Base-by-base conservation (phyloP, 1,140 invertebrate species). In the Sinonovacula constricta region DNA sequence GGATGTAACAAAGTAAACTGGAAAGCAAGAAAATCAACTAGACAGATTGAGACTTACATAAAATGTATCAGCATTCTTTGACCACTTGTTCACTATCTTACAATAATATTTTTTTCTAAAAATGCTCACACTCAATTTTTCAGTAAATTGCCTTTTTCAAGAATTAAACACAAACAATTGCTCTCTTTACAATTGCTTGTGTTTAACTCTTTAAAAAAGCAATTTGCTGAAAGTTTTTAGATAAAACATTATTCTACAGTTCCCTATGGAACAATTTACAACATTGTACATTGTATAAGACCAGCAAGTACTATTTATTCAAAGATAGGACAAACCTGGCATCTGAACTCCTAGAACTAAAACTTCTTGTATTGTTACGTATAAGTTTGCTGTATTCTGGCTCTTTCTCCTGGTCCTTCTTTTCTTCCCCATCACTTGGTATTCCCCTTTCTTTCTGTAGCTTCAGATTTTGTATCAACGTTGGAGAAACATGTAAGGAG, bases 381-480 rank as follows among this genome's bases (percentile, higher is more conserved):
- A n/a, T 33, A 30, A 36, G n/a, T 33, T 18, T 63, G 60, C 10
- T n/a, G 26, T 63, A 18, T 30, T 34, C n/a, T 18, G n/a, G 2
- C 33, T 34, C 14, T 4, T n/a, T 33, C 18, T 26, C 26, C 3
- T 15, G 12, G 12, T 18, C 31, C 36, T 26, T 2, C 18, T 63
- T 63, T 26, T 3, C 34, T 34, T 15, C 30, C 24, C 49, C 51
- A 33, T 49, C 30, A 22, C 33, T 22, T 22, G 39, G 18, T 7
- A 31, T 15, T 22, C n/a, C 28, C 14, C 10, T 33, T 3, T 45
- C 56, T 28, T 34, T 60, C 49, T n/a, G 59, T 31, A 24, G 31
- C 59, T 76, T 45, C 26, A 76, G n/a, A 31, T 63, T 66, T 36
- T 76, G n/a, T 2, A 31, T 66, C 36, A 76, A 76, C 28, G 63